These are phyloP conservation scores for Mesoligia furuncula DNA, from an alignment of 2,888 invertebrate genomes.

Conservation along the genomic window DNA sequence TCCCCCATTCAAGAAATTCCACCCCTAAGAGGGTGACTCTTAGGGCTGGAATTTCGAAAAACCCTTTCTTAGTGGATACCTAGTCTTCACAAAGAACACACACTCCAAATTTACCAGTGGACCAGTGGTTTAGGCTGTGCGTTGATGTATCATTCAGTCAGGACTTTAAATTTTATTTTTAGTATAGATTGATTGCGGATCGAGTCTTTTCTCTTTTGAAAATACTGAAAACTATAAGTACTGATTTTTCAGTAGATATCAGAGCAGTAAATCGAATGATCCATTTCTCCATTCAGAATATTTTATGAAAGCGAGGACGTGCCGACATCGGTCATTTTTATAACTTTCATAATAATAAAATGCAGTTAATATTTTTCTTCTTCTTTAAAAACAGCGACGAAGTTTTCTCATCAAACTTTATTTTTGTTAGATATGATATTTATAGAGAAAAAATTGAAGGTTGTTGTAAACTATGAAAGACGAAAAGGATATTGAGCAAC, in stretches of 20 bases:
- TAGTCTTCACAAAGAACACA: too few species aligned
- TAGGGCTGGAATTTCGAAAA: too few species aligned
- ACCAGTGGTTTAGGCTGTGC: too few species aligned
- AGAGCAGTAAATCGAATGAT: conserved; percentile 10
- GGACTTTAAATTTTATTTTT: too few species aligned
- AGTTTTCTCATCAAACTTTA: conserved; percentile 37
- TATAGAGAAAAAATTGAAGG: background rate
- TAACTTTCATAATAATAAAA: conserved; percentile 31
- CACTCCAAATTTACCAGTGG: too few species aligned
- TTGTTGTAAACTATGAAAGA: background rate
- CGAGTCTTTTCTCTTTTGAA: background rate
- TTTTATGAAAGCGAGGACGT: conserved; percentile 17
- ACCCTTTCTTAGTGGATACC: too few species aligned
- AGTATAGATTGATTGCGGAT: background rate
- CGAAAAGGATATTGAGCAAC: background rate
- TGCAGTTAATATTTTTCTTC: conserved; percentile 44
- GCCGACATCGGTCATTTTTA: conserved; percentile 21
- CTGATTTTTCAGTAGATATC: background rate
- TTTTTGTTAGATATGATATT: conserved; percentile 2
- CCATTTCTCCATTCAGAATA: conserved; percentile 17
- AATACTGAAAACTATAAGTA: background rate
- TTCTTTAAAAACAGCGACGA: conserved; percentile 4
- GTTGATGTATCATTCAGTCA: too few species aligned
- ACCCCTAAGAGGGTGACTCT: too few species aligned
- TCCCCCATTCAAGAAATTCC: too few species aligned